A percentile compares a stretch with the other conserved stretches of the same genome.
Conservation (phyloP, 2,888 invertebrate genomes). For the Liposcelis brunnea region DNA sequence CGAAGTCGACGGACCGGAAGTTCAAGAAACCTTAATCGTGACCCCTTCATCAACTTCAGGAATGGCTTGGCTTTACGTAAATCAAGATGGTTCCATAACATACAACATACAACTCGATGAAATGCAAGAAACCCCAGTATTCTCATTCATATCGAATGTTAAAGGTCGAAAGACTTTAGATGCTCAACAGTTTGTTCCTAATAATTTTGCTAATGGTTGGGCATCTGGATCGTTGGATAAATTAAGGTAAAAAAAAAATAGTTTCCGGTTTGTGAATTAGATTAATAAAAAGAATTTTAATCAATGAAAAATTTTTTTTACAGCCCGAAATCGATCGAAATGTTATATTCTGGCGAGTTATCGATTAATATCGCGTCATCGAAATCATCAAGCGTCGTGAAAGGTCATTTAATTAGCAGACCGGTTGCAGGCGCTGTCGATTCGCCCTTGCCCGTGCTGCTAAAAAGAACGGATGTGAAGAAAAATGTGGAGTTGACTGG, state of each 20-base stretch:
- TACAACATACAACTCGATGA: conserved; percentile 48
- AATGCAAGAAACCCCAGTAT: conserved; percentile 10
- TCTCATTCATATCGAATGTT: neutral
- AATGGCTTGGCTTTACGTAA: conserved; percentile 60
- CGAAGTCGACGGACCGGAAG: conserved; percentile 23
- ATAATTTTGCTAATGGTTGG: no score
- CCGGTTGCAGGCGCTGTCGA: conserved; percentile 59
- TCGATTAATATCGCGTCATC: conserved; percentile 55
- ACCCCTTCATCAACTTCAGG: conserved; percentile 28
- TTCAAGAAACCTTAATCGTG: conserved; percentile 26
- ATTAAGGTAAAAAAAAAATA: no score
- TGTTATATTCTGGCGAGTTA: conserved; percentile 64
- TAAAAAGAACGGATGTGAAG: conserved; percentile 33
- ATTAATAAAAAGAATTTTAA: no score
- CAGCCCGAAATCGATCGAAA: conserved; percentile 42
- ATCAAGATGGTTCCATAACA: conserved; percentile 56
- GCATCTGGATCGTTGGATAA: no score
- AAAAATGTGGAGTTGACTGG: conserved; percentile 41
- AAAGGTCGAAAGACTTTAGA: no score
- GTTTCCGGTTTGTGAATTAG: no score
- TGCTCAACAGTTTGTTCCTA: no score
- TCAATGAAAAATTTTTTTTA: no score
- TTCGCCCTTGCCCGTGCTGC: conserved; percentile 45
- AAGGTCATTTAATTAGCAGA: conserved; percentile 47
- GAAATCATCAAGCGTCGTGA: conserved; percentile 38